Conservation (phyloP, 2,113 vertebrate species). For the Fulica atra region DNA sequence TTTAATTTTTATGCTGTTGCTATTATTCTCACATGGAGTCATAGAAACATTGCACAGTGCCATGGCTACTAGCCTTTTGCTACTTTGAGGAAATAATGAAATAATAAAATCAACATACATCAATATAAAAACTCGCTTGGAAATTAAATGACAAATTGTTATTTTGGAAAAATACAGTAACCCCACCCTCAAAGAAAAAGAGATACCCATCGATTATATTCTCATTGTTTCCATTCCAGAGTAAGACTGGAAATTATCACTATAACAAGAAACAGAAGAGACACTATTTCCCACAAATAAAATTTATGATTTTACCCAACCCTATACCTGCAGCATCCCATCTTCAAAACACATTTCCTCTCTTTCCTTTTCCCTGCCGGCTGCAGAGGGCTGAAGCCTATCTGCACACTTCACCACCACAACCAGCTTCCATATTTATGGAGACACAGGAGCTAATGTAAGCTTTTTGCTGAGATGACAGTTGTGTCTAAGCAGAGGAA, state of each 20-base stretch:
- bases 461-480: not conserved
- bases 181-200: not conserved
- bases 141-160: not conserved
- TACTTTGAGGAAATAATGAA: not conserved
- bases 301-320: not conserved
- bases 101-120: not conserved
- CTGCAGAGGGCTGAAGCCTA: not conserved
- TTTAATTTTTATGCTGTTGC: not conserved
- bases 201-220: not conserved
- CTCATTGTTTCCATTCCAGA: not conserved
- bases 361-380: not conserved
- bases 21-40: not conserved
- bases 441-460: not conserved
- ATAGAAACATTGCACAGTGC: not conserved
- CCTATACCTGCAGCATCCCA: not conserved
- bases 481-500: not conserved
- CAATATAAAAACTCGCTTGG: not conserved
- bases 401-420: not conserved
- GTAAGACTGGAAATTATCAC: not conserved
- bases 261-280: not conserved
- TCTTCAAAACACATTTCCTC: not conserved
- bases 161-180: not conserved
- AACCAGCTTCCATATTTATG: not conserved
- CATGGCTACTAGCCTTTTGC: not conserved
- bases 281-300: not conserved